These are phyloP conservation scores for Helicoverpa armigera DNA, from an alignment of 1,140 invertebrate genomes.

Conservation along the genomic window DNA sequence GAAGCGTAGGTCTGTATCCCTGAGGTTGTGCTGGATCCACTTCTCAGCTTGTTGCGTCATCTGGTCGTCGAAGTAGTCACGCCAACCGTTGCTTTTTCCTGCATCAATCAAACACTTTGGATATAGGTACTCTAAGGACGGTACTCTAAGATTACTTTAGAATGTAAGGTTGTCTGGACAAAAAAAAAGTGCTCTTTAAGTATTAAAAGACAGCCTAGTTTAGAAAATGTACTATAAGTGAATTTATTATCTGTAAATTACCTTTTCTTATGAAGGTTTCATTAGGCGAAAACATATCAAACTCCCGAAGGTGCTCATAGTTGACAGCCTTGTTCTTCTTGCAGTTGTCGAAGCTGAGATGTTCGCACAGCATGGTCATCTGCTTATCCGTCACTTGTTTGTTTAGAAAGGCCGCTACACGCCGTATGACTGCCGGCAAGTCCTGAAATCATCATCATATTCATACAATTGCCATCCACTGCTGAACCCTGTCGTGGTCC, in stretches of 20 bases:
- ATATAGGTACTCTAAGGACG: too few species aligned
- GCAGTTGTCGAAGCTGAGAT: constrained; percentile 91
- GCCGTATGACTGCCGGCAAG: constrained; percentile 84
- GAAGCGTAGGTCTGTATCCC: constrained; percentile 53
- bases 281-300: constrained; percentile 72
- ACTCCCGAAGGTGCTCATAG: constrained; percentile 87
- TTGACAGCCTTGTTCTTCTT: constrained; percentile 91
- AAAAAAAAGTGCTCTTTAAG: background rate
- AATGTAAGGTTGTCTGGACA: too few species aligned
- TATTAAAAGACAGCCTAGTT: background rate
- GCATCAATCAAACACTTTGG: background rate
- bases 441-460: constrained; percentile 75
- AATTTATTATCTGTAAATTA: constrained; percentile 18
- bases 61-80: constrained; percentile 85
- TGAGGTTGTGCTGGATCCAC: constrained; percentile 52
- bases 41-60: constrained; percentile 52
- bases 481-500: too few species aligned
- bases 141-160: too few species aligned
- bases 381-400: constrained; percentile 73
- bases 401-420: constrained; percentile 86
- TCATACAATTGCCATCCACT: too few species aligned
- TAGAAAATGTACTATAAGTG: background rate
- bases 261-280: constrained; percentile 87
- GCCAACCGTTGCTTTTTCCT: constrained; percentile 88
- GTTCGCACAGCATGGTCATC: constrained; percentile 86